Conservation (phyloP, 2,113 vertebrate genomes). For the Melanostigma gelatinosum region DNA sequence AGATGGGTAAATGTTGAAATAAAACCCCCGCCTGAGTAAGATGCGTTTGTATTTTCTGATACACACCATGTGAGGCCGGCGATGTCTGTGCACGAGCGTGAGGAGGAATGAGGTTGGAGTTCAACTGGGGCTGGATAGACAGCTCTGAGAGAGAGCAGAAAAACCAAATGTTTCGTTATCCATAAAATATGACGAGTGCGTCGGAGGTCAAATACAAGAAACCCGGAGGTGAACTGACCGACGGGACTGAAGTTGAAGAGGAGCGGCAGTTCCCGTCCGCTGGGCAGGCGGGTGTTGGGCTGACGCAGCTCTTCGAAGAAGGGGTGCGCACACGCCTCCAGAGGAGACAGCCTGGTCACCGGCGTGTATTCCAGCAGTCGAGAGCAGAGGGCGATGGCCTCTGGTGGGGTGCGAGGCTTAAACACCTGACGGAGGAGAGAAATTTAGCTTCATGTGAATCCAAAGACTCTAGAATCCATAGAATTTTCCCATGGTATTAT, state of each 20-base stretch:
- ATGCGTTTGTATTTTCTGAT: background rate
- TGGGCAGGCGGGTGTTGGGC: conserved; percentile 89
- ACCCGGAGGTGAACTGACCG: conserved; percentile 78
- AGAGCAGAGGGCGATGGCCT: conserved; percentile 92
- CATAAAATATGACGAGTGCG: background rate
- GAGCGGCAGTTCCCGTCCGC: conserved; percentile 89
- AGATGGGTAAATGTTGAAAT: background rate
- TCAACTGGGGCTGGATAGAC: conserved; percentile 92
- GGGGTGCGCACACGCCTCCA: conserved; percentile 91
- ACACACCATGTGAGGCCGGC: conserved; percentile 86
- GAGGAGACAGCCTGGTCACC: conserved; percentile 90
- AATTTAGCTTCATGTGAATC: background rate
- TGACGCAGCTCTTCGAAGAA: conserved; percentile 93
- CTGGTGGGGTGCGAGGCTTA: conserved; percentile 90
- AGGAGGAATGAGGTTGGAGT: conserved; percentile 92
- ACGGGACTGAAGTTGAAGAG: conserved; percentile 95
- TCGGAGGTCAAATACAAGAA: background rate
- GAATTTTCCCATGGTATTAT: no score
- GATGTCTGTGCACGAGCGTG: conserved; percentile 88
- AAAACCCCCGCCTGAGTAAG: background rate
- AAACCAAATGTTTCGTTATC: conserved; percentile 13
- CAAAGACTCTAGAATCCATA: background rate
- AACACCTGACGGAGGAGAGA: conserved; percentile 85
- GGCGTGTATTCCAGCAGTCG: conserved; percentile 94
- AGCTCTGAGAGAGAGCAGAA: conserved; percentile 82